phyloP scores from a whole-genome alignment of 2,888 invertebrate genomes.

The Ormyrus rosae region DNA sequence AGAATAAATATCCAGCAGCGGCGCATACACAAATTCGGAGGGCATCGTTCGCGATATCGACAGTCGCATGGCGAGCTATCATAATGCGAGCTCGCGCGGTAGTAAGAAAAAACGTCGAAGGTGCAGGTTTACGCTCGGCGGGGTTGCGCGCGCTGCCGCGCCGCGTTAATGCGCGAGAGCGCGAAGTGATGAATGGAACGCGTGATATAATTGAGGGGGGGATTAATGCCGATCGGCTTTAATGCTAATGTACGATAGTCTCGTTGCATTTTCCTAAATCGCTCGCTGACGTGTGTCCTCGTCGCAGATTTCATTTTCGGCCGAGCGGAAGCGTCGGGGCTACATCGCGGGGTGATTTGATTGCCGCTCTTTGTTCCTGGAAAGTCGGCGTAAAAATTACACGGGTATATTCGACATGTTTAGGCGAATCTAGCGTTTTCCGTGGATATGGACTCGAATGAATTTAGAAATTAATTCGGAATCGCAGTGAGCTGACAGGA shows the following conservation, averaged over 20 bases:
- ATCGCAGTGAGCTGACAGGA: too few species aligned
- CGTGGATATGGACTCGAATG: too few species aligned
- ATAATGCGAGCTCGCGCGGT: not conserved
- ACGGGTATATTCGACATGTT: too few species aligned
- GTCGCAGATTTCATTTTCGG: slow-evolving; percentile 1
- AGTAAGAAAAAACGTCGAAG: not conserved
- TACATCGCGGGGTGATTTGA: too few species aligned
- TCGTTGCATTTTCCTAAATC: not conserved
- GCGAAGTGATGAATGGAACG: slow-evolving; percentile 14
- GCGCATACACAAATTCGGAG: not conserved
- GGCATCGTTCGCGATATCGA: not conserved
- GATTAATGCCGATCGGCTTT: slow-evolving; percentile 29
- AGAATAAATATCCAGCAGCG: not conserved
- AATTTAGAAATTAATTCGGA: too few species aligned
- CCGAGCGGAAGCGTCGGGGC: not conserved
- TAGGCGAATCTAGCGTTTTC: too few species aligned
- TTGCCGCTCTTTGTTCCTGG: too few species aligned
- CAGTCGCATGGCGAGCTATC: not conserved
- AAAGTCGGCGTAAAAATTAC: too few species aligned
- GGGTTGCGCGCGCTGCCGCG: not conserved
- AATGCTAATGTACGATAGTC: slow-evolving; percentile 1
- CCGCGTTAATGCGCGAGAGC: too few species aligned
- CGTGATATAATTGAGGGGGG: not conserved
- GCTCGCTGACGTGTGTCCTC: not conserved
- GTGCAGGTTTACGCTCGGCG: slow-evolving; percentile 11